Conservation (phyloP, 2,797 vertebrate species). For the Fistularia commersonii region DNA sequence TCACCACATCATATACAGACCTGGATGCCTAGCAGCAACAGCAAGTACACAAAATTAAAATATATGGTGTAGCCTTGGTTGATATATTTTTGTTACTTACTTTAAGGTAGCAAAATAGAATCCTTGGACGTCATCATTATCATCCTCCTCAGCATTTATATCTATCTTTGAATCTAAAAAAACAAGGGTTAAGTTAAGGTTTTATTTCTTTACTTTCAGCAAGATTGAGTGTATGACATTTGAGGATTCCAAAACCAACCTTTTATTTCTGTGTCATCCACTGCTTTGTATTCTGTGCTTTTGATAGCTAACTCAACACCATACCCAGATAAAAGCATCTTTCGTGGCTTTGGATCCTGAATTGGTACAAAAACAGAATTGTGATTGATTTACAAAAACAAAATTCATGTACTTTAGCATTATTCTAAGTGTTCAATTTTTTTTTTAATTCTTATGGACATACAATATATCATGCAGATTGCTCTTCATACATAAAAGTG, state of each 20-base stretch:
- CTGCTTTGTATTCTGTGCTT: slow-evolving; percentile 94
- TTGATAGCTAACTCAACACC: slow-evolving; percentile 97
- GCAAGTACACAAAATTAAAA: not conserved
- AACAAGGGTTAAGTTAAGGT: slow-evolving; percentile 3
- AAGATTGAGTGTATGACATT: slow-evolving; percentile 14
- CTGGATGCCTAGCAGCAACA: not conserved
- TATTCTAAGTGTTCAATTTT: not conserved
- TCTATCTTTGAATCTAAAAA: slow-evolving; percentile 76
- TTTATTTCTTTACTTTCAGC: slow-evolving; percentile 17
- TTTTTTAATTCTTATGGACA: too few species aligned
- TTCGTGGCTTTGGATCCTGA: slow-evolving; percentile 81
- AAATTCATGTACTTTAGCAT: not conserved
- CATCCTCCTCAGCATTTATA: slow-evolving; percentile 68
- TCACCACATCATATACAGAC: not conserved
- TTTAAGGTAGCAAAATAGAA: slow-evolving; percentile 90
- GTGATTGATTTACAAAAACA: not conserved
- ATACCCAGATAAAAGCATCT: slow-evolving; percentile 92
- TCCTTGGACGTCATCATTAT: slow-evolving; percentile 85
- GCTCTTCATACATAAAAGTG: too few species aligned
- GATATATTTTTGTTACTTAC: slow-evolving; percentile 67
- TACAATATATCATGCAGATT: too few species aligned
- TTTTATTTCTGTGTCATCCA: slow-evolving; percentile 90
- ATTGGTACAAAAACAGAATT: slow-evolving; percentile 7
- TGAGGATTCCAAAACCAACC: slow-evolving; percentile 68
- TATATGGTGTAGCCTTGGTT: not conserved